These are phyloP conservation scores for Dufourea novaeangliae DNA, from an alignment of 1,140 invertebrate genomes.

Conservation along the genomic window DNA sequence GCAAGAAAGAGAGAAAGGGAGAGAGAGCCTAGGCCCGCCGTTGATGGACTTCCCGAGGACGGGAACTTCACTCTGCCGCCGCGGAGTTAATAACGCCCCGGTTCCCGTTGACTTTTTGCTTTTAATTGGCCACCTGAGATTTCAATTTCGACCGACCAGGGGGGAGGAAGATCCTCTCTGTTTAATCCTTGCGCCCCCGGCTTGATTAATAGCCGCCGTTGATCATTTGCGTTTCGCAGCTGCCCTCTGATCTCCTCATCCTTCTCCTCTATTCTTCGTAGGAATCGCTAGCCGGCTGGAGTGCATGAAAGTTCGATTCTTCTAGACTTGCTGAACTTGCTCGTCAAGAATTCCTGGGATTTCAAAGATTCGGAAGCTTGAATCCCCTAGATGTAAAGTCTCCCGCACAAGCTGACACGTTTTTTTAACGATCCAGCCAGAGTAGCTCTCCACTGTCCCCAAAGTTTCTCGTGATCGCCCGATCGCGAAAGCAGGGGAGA, in stretches of 20 bases:
- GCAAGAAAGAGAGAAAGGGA: too few species aligned
- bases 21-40: constrained; percentile 52
- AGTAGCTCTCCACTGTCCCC: not conserved
- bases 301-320: too few species aligned
- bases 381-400: not conserved
- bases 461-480: not conserved
- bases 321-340: too few species aligned
- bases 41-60: constrained; percentile 66
- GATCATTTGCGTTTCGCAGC: constrained; percentile 27
- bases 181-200: constrained; percentile 23
- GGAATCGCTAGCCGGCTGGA: too few species aligned
- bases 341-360: not conserved
- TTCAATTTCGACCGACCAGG: constrained; percentile 37
- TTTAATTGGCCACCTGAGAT: constrained; percentile 45
- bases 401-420: too few species aligned
- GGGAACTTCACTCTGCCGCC: constrained; percentile 3
- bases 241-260: not conserved
- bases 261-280: not conserved
- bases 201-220: constrained; percentile 8
- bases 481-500: constrained; percentile 26
- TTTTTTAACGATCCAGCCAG: not conserved
- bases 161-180: constrained; percentile 3
- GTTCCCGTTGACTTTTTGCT: constrained; percentile 15
- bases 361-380: not conserved
- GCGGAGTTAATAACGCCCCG: constrained; percentile 31